Base-by-base conservation (phyloP, 1,140 invertebrate species). In the Drosophila tsacasi region DNA sequence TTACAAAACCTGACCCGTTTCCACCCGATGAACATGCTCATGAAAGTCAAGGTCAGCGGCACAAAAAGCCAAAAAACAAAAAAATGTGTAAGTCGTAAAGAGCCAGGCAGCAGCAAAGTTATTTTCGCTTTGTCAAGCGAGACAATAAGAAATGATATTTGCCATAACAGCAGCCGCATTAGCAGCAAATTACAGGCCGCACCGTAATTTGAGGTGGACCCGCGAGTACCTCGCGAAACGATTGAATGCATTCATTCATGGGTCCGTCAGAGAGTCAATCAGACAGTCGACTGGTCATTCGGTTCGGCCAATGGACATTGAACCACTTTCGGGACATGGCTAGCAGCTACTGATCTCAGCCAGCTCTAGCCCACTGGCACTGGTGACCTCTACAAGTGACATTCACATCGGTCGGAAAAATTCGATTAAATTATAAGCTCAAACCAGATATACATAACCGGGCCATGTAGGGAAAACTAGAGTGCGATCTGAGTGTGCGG, bases 241-340 rank as follows among this genome's bases (percentile, higher is more conserved):
- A 80, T 83, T 89, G 63, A 84, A 66, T 85, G 73, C 61, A 77
- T 73, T 79, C 79, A 54, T 58, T 76, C 79, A 54, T 58, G 57
- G 46, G 63, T 71, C 64, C 39, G 57, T 42, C 65, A 42, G 60
- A 49, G 37, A 57, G 63, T 68, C 63, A 74, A 59, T 81, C 44
- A 49, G 76, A 58, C 79, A 65, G 77, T 84, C 57, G 73, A 57
- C 66, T 60, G 64, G 60, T 69, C 69, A 57, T 35, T 52, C 57
- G 52, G 66, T 60, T 76, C 42, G 61, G 40, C 58, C 71, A 52
- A 60, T 89, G 81, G 85, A 90, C 84, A 90, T 87, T 87, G 84
- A 87, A 87, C 84, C 85, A 87, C 81, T 90, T 90, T 78, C 69
- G 64, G 66, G 76, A 59, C 66, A 72, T 73, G 76, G 67, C 66